Base-by-base conservation (phyloP, 2,797 vertebrate genomes). In the Jordanella pulchra region DNA sequence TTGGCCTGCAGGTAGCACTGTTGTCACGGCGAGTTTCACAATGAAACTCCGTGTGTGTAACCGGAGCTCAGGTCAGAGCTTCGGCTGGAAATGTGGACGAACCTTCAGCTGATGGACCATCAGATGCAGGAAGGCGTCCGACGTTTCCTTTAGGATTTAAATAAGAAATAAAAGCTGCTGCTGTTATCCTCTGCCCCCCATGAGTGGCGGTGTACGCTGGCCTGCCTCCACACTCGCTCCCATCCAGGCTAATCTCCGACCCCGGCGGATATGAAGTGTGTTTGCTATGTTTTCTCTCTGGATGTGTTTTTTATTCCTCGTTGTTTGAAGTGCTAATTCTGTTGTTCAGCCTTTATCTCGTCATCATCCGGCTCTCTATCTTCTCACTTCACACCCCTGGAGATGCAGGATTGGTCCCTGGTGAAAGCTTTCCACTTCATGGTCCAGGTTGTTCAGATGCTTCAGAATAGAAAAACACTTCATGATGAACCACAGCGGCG, bases 301-400 rank as follows among this genome's bases (percentile, higher is more conserved):
- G 1, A 0, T n/a, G 30, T 54, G 51, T 50, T 73, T 76, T 75
- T 73, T 63, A 77, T 44, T 71, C 73, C 73, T 77, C 80, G 82
- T 82, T 89, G 87, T 92, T 89, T 89, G 89, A 90, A 89, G 87
- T 87, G 89, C 80, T 90, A 89, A 89, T 92, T 87, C 83, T 87
- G 89, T 87, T 86, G 88, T 86, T 90, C 56, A 80, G 87, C 84
- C 85, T 87, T 89, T 88, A 87, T 87, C 89, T 89, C 71, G 84
- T 87, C 86, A 90, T 89, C 86, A 88, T 72, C 88, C 82, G 75
- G 60, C 74, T 86, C 82, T 28, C 73, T 61, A 76, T 72, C 75
- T 75, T 84, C 80, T 84, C 88, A 81, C 86, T 84, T 83, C 81
- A 83, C 87, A 78, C 87, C 88, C 82, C 87, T 82, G 80, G 64